Evolutionary conservation across 2,797 vertebrate genomes (phyloP), one percentile per base, ranked within the genome.

Genomic region (Xenentodon cancila): DNA sequence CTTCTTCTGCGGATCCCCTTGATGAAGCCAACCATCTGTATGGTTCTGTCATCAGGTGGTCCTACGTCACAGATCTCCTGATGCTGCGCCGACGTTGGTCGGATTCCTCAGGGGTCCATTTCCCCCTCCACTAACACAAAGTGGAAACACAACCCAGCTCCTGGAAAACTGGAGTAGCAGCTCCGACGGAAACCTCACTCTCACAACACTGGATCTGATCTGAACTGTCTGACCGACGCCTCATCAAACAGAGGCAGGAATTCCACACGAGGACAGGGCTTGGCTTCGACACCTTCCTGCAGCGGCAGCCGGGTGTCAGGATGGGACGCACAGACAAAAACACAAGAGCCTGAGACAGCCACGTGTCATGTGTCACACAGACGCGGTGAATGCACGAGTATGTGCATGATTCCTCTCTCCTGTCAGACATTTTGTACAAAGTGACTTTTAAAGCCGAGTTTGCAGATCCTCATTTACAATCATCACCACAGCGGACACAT

Each of bases 101-200:
- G 61, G 59, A 79, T 89, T 87, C 79, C 85, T 66, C 70, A 9
- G 55, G 82, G 73, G 64, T 89, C 84, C 37, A 17, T 80, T 90
- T 92, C 79, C 87, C 83, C 75, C 62, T 75, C 70, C 21, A 11
- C 9, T 72, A 63, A 79, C 84, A 68, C 65, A 80, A 89, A 89
- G 68, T 71, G 67, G 91, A 85, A 92, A 92, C 25, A 51, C 79
- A 84, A 93, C 64, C 86, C 79, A 73, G 59, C 69, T 45, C 60
- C 66, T 55, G 77, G 58, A 86, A 86, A 87, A 79, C 63, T 53
- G 59, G 64, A 85, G 72, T 59, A 6, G 49, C 53, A 19, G 32
- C 46, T 7, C 71, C 58, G 68, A 68, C 43, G 37, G 67, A 77
- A 53, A 56, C 68, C 74, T 75, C 74, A 0, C n/a, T 47, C 61